These are phyloP conservation scores for human (Homo sapiens) DNA, from an alignment of 2,113 vertebrate genomes.

Conservation along the genomic window GRCh38 chr1:61557501-61558000, in stretches of 20 bases:
- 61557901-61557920: background rate
- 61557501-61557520: background rate
- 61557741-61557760: background rate
- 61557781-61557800: background rate
- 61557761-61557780: background rate
- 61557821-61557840: background rate
- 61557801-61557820: background rate
- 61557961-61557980: too few species aligned
- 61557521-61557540: background rate
- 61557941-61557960: too few species aligned
- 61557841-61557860: background rate
- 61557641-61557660: background rate
- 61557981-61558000: too few species aligned
- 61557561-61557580: background rate
- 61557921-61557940: background rate
- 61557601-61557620: background rate
- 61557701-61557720: background rate
- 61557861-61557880: background rate
- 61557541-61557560: background rate
- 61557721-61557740: background rate
- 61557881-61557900: background rate
- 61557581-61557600: background rate
- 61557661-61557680: background rate
- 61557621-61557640: background rate
- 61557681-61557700: background rate